Base-by-base conservation (phyloP, 2,113 vertebrate genomes). In the Parotia lawesii region DNA sequence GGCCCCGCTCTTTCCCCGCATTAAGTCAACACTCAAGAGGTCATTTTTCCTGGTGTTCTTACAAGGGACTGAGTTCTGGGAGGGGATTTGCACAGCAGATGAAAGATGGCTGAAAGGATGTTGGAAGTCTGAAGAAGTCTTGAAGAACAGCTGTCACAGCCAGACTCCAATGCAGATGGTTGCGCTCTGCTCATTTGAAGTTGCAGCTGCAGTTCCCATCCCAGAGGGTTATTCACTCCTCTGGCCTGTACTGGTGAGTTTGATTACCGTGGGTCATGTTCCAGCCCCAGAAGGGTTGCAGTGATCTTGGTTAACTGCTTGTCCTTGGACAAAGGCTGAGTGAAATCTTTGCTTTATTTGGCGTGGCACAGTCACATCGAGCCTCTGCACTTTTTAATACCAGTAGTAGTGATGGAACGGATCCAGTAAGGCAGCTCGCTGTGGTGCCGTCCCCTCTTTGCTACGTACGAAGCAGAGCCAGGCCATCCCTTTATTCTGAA, bases 1-100 rank as follows among this genome's bases (percentile, higher is more conserved):
- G 67, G 48, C 35, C 10, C 10, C 0, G 1, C 12, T 75, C 40
- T 51, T 69, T 29, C 45, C 48, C 27, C 0, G 1, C 6, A 3
- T 40, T 33, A 18, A 56, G 27, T 29, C 1, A 2, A 20, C 0
- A 6, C 58, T 61, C 1, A 0, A 12, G 27, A 17, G 38, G 47
- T 85, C 11, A 11, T 56, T 88, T 88, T 61, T 69, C 23, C 40
- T 83, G 71, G 11, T 1, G 1, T 56, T 75, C 64, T 65, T 67
- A 24, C 31, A 31, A 48, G 15, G 42, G 44, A 12, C 20, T 71
- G 53, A 56, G 40, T 40, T 72, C 71, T 56, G 48, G 38, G 51
- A 85, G 53, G 33, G 31, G 48, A 56, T 94, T 85, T 74, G 57
- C 47, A 48, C 1, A 4, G 38, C 57, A 58, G 48, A 51, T 54